Evolutionary conservation across 2,888 invertebrate genomes (phyloP).

Genomic region (Lagria hirta): DNA sequence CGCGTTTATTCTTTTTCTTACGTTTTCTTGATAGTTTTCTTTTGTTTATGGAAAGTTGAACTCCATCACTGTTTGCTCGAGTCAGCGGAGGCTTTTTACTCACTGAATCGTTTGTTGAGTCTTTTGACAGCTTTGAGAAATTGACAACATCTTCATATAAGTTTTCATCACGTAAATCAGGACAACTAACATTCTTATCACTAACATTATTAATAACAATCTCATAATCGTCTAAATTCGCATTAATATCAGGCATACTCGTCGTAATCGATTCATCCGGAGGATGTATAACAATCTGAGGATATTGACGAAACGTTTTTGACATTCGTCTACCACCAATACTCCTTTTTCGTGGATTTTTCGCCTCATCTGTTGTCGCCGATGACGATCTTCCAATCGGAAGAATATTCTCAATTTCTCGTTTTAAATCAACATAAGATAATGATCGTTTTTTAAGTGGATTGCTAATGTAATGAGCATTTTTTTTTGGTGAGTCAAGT

Average conservation of each 20-base stretch:
- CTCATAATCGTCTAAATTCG: conserved; percentile 6
- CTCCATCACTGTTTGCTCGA: conserved; percentile 3
- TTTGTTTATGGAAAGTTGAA: background rate
- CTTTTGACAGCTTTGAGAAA: too few relatives aligned
- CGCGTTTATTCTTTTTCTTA: conserved; percentile 1
- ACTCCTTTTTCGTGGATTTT: conserved; percentile 36
- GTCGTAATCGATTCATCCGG: conserved; percentile 45
- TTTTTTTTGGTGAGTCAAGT: too few relatives aligned
- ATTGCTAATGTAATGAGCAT: conserved; percentile 28
- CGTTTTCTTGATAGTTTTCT: conserved; percentile 1
- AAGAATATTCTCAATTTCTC: conserved; percentile 48
- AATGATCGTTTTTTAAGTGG: conserved; percentile 34
- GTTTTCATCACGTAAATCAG: conserved; percentile 40
- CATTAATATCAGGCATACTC: conserved; percentile 50
- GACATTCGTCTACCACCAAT: conserved; percentile 40
- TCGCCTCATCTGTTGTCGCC: conserved; percentile 2
- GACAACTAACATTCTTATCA: conserved; percentile 45
- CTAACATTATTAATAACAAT: conserved; percentile 37
- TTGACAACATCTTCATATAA: conserved; percentile 9
- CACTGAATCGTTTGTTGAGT: background rate
- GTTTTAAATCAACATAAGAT: conserved; percentile 49
- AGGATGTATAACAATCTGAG: conserved; percentile 46
- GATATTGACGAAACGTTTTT: conserved; percentile 46
- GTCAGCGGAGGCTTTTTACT: conserved; percentile 19
- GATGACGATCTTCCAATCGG: conserved; percentile 36